Evolutionary conservation across 2,113 vertebrate genomes (phyloP), one percentile per base, ranked within the genome.

Genomic region (Columbina picui): DNA sequence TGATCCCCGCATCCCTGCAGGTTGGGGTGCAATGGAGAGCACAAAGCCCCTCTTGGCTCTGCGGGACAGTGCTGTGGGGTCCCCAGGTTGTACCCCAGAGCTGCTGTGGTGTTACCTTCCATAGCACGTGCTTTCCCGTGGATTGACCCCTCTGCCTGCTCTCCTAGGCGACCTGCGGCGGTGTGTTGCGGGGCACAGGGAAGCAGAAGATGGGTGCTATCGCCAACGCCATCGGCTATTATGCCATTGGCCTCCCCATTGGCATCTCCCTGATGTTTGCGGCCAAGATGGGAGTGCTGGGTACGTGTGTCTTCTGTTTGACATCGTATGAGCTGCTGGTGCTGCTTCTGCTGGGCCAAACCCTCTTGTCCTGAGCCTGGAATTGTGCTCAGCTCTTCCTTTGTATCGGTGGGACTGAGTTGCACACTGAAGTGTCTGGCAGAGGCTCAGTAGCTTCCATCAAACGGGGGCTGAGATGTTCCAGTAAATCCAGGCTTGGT

Each of bases 121-220:
- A 2, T 12, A 26, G 73, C 59, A 59, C 1, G 0, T 18, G 36
- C 47, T 50, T 12, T 41, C 36, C 41, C 7, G 0, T 2, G 2
- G 3, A 1, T 11, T 34, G 29, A 34, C 22, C 20, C 23, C 34
- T 79, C 5, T 85, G 41, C 60, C 65, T 0, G 3, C 34, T 78
- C 32, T 83, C 64, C 30, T 87, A 99, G 99, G 98, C 98, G 6
- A 98, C 99, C 1, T 97, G 98, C 7, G 98, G 97, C 0, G 99
- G 99, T 3, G 97, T 99, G 88, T 96, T 99, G 92, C 96, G 99
- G 78, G 99, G 99, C 5, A 96, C 98, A 0, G 99, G 99, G 8
- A 98, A 98, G 87, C 99, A 99, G 99, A 99, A 98, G 97, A 95
- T 99, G n/a, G 98, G 99, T 1, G 99, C 99, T 14, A 87, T 99